phyloP scores from a whole-genome alignment of 2,113 vertebrate species.

The Trogon surrucura region DNA sequence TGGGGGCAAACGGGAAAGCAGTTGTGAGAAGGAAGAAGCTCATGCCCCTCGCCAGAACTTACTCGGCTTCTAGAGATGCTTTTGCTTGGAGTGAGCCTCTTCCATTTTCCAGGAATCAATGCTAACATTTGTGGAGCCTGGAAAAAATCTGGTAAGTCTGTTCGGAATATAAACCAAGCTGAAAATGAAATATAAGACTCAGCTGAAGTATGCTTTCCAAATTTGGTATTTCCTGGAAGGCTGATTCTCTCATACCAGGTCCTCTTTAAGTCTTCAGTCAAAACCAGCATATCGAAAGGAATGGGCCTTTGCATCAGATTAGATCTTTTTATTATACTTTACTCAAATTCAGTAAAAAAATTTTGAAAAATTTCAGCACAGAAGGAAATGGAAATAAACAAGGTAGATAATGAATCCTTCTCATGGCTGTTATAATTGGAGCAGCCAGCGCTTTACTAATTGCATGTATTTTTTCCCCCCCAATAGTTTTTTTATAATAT shows the following conservation, averaged over 20 bases:
- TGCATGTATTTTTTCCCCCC: accelerated
- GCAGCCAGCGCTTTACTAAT: not conserved
- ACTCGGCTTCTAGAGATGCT: not conserved
- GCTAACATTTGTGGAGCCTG: not conserved
- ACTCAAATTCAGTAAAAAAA: not conserved
- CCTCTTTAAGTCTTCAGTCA: not conserved
- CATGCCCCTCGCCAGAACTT: accelerated
- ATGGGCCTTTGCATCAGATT: not conserved
- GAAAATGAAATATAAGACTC: not conserved
- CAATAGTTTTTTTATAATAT: not conserved
- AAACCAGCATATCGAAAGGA: not conserved
- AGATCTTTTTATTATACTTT: not conserved
- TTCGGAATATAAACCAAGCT: not conserved
- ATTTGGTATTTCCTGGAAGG: not conserved
- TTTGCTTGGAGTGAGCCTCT: not conserved
- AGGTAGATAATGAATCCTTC: not conserved
- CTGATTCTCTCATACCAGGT: not conserved
- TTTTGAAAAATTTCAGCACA: not conserved
- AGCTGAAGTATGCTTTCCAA: not conserved
- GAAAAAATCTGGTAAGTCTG: not conserved
- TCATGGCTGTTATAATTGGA: not conserved
- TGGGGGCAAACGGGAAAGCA: not conserved
- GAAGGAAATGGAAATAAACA: not conserved
- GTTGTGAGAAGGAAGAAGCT: not conserved
- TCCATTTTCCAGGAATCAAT: not conserved